Base-by-base conservation (phyloP, 2,113 vertebrate genomes). In the Neolamprologus cancellatus region DNA sequence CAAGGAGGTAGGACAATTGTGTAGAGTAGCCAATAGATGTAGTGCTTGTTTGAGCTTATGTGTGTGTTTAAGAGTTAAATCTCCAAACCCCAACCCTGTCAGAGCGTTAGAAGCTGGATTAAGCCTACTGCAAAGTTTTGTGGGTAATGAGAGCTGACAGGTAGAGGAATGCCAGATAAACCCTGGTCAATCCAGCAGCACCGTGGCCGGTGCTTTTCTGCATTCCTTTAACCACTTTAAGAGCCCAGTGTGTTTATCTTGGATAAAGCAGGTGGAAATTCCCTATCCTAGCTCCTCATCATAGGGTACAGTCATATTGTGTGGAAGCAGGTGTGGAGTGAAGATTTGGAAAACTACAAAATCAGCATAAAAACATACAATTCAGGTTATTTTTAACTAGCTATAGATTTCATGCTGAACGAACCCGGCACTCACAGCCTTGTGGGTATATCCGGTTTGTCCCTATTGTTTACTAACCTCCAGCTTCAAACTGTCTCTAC, bases 61-160 rank as follows among this genome's bases (percentile, higher is more conserved):
- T 86, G 82, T 88, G 69, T 84, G 79, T 88, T 85, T 79, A 80
- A 79, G 79, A 91, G 78, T 91, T 94, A 89, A 93, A 79, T 87
- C 92, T 87, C 48, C 84, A 83, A 87, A 89, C 82, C 87, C 90
- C 90, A 64, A 78, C 79, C 52, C 59, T 48, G 78, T 18, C 32
- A 57, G 78, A 87, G 90, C 44, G 71, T 93, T 92, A 93, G 59
- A 90, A 88, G 76, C 88, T 91, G 87, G 88, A 81, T 91, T 95
- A 95, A 95, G 85, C 91, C 88, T 89, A 48, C 81, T 92, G 89
- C 89, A 88, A 91, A 91, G 94, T 86, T 86, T 89, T 90, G 90
- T 93, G 91, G 88, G 87, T 95, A 94, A 94, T 93, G 78, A 90
- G 88, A 89, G 64, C 6, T 92, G 92, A 94, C 93, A 92, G 90